phyloP scores from a whole-genome alignment of 2,113 vertebrate species.

The Sardina pilchardus region DNA sequence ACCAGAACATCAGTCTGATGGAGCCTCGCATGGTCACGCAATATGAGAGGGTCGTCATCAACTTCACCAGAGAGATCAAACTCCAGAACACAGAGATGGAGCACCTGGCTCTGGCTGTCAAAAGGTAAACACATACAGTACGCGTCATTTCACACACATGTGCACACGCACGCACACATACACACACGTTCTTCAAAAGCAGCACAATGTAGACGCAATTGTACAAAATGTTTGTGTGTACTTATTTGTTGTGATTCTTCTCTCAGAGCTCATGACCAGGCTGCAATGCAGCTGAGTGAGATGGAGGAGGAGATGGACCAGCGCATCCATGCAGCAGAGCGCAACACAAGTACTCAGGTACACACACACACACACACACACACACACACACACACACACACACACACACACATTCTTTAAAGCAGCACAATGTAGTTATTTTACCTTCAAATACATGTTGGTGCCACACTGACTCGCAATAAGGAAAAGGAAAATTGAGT shows the following conservation, averaged over 20 bases:
- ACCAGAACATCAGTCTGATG: conserved; percentile 89
- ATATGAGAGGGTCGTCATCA: conserved; percentile 85
- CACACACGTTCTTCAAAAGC: not conserved
- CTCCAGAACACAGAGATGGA: conserved; percentile 92
- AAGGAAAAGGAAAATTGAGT: too few species aligned
- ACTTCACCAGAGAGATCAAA: conserved; percentile 89
- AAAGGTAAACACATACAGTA: conserved; percentile 75
- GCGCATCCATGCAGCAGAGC: conserved; percentile 83
- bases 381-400: conserved; percentile 77
- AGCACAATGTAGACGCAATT: too few species aligned
- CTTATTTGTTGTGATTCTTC: conserved; percentile 34
- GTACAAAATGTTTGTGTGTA: not conserved
- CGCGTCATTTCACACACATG: not conserved
- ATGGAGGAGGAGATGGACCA: conserved; percentile 98
- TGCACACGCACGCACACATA: not conserved
- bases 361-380: conserved; percentile 41
- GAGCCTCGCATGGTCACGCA: conserved; percentile 88
- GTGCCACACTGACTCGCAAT: too few species aligned
- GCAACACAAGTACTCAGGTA: conserved; percentile 83
- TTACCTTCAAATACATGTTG: too few species aligned
- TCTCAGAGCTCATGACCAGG: conserved; percentile 93
- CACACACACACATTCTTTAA: too few species aligned
- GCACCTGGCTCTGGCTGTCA: conserved; percentile 86
- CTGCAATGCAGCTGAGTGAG: conserved; percentile 87
- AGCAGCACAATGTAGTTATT: too few species aligned